Evolutionary conservation across 92 coral and sea anemone species (phyloP), one percentile per base, ranked within the genome.

Genomic region (Scolanthus callimorphus): DNA sequence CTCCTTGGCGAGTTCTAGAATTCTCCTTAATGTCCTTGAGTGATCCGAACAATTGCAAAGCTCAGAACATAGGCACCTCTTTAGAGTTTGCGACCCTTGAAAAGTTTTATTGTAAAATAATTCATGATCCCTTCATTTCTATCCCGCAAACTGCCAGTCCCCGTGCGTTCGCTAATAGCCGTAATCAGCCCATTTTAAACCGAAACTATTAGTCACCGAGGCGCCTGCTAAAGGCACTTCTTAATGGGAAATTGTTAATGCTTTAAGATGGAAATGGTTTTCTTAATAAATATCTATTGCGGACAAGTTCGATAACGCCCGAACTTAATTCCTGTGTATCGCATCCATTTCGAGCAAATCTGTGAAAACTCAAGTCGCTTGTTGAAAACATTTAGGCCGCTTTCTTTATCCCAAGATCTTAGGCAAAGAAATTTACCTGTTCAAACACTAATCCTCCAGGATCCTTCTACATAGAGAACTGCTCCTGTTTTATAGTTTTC

Each of bases 111-210:
- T n/a, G n/a, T n/a, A n/a, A n/a, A n/a, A n/a, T n/a, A n/a, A n/a
- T n/a, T n/a, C n/a, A n/a, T n/a, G n/a, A n/a, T n/a, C n/a, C n/a
- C n/a, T n/a, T n/a, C n/a, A n/a, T 34, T 34, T 34, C 41, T 34
- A 6, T 6, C 15, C 15, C 41, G 15, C 41, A 46, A 10, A 9
- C 52, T 46, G 4, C 22, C 52, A 20, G 52, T 46, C 17, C 52
- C 17, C 22, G 17, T 39, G 1, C 3, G 6, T 27, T 55, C 3
- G 38, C 47, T 69, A 65, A 65, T 68, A 76, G 55, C 53, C 64
- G 49, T 67, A 68, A 76, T 69, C 70, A 51, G 51, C 48, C 55
- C 56, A 73, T 63, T 73, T 73, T 62, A 45, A 73, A 56, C 49
- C 31, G 63, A 45, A 39, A 24, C 21, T 53, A 12, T 21, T 25